Conservation (phyloP, 2,113 vertebrate genomes). For the Chauna torquata region DNA sequence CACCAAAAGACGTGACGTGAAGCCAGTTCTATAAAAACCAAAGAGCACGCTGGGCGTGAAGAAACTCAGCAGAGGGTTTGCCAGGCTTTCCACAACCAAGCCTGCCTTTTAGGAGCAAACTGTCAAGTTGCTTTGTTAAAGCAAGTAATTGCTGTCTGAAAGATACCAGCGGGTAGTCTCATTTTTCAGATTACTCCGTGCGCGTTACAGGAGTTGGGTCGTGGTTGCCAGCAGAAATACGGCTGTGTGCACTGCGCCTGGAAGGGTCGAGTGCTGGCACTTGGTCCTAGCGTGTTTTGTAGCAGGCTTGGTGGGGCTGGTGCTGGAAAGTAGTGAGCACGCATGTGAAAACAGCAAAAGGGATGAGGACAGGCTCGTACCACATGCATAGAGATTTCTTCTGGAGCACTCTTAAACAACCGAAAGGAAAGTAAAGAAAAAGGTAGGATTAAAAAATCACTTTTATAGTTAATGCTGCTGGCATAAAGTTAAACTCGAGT, state of each 20-base stretch:
- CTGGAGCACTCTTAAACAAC: not conserved
- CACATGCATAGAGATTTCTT: fast-evolving
- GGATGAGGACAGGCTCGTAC: fast-evolving
- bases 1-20: not conserved
- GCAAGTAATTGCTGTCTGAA: not conserved
- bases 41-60: not conserved
- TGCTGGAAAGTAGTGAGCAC: not conserved
- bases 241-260: not conserved
- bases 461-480: not conserved
- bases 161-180: fast-evolving
- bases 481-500: not conserved
- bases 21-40: not conserved
- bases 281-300: fast-evolving
- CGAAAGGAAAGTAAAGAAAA: not conserved
- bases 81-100: fast-evolving
- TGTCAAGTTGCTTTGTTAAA: not conserved
- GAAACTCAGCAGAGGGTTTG: not conserved
- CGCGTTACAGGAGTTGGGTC: not conserved
- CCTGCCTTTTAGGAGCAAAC: not conserved
- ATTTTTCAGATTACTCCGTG: not conserved
- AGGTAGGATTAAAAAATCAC: not conserved
- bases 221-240: fast-evolving
- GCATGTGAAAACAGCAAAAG: not conserved
- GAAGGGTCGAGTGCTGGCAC: fast-evolving
- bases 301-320: not conserved